Base-by-base conservation (phyloP, 2,113 vertebrate species). In the Perognathus longimembris region DNA sequence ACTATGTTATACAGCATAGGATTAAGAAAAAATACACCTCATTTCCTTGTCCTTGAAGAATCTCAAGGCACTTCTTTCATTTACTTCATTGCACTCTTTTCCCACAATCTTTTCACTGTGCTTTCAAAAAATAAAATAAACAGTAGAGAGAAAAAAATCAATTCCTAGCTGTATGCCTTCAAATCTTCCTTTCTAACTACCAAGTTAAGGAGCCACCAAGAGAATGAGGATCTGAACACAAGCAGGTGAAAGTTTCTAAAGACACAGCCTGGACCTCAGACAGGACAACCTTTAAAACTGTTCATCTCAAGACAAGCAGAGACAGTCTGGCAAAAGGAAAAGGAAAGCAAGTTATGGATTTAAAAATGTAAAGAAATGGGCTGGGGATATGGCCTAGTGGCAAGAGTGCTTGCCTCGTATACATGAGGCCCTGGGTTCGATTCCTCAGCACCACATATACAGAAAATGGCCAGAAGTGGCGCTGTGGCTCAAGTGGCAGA, bases 261-360 rank as follows among this genome's bases (percentile, higher is more conserved):
- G 12, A 75, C n/a, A 91, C 20, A 92, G 50, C n/a, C 17, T 64
- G 71, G 7, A 79, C 26, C 10, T 73, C 61, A 75, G 73, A 67
- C 77, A 76, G 34, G 12, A 74, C 21, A 89, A 21, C 22, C 64
- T 50, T 63, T 81, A 61, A 74, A 90, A 24, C 14, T 73, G 26
- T 3, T 64, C 57, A 73, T 73, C 26, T 66, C 24, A 38, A 94
- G 86, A 66, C 85, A 85, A 95, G 83, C 88, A 71, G 88, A 87
- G 88, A 54, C 30, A 61, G 26, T 40, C 89, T 32, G 30, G 17
- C 67, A 38, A 89, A 87, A 92, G 50, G 26, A 70, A 94, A 92
- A 71, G 5, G 17, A 83, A 89, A 80, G 50, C 14, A 82, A 89
- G 86, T 24, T 71, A 57, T 80, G 7, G 8, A 22, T 70, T 38